phyloP scores from a whole-genome alignment of 2,888 invertebrate species.

The Thera obeliscata region DNA sequence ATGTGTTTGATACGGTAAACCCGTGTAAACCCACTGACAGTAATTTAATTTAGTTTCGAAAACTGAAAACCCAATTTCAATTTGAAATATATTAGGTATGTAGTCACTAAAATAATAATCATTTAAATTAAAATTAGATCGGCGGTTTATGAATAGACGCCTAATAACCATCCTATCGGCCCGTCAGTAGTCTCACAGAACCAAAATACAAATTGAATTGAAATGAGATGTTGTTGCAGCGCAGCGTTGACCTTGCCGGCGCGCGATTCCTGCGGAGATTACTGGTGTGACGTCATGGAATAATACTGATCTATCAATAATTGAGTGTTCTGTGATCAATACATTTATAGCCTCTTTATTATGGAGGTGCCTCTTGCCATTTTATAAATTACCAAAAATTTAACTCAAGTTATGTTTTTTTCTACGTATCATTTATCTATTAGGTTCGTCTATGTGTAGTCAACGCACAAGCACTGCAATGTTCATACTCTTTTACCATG shows the following conservation, averaged over 20 bases:
- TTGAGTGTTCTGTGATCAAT: neutral
- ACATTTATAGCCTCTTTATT: neutral
- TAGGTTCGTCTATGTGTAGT: too few relatives aligned
- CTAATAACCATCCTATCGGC: too few relatives aligned
- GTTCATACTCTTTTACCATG: too few relatives aligned
- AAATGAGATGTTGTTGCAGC: constrained; percentile 1
- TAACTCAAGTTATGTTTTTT: neutral
- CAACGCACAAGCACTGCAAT: too few relatives aligned
- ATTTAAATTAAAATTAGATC: too few relatives aligned
- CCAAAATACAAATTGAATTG: constrained; percentile 1
- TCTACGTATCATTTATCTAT: neutral
- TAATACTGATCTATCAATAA: neutral
- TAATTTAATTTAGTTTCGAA: too few relatives aligned
- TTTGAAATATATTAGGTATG: too few relatives aligned
- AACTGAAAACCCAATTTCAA: too few relatives aligned
- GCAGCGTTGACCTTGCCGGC: constrained; percentile 1
- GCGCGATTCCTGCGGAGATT: neutral
- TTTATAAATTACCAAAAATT: neutral
- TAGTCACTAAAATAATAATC: too few relatives aligned
- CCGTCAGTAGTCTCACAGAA: neutral
- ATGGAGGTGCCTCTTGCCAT: neutral
- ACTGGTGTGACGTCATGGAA: neutral
- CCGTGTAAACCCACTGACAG: too few relatives aligned
- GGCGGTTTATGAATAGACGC: too few relatives aligned
- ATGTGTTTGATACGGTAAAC: too few relatives aligned